Evolutionary conservation across 2,888 invertebrate genomes (phyloP).

Genomic region (Keiferia lycopersicella): DNA sequence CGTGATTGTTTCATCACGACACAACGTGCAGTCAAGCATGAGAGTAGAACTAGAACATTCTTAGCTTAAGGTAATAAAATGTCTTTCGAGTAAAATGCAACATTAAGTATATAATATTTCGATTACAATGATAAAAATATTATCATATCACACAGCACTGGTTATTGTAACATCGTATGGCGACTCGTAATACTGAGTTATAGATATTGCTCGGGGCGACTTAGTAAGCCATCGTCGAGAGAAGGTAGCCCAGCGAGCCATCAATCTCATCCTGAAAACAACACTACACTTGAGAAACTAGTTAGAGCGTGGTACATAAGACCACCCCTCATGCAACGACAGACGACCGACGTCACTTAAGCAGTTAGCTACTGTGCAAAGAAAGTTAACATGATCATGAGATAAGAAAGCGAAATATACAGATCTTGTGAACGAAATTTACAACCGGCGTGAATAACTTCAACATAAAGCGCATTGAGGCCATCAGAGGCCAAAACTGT

Average conservation of each 20-base stretch:
- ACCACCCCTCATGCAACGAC: slow-evolving; percentile 61
- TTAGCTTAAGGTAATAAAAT: slow-evolving; percentile 48
- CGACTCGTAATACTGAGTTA: slow-evolving; percentile 61
- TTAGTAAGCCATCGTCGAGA: slow-evolving; percentile 84
- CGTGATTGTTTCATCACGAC: slow-evolving; percentile 44
- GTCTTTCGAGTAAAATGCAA: slow-evolving; percentile 60
- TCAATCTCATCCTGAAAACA: slow-evolving; percentile 85
- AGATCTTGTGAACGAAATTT: slow-evolving; percentile 69
- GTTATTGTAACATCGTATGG: slow-evolving; percentile 47
- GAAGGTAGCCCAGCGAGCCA: slow-evolving; percentile 84
- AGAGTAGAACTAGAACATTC: slow-evolving; percentile 40
- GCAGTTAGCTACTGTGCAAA: slow-evolving; percentile 74
- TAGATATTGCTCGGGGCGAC: slow-evolving; percentile 47
- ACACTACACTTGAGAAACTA: slow-evolving; percentile 65
- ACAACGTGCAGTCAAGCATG: slow-evolving; percentile 59
- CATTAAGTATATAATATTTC: slow-evolving; percentile 42
- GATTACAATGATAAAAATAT: slow-evolving; percentile 37
- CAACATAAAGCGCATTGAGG: slow-evolving; percentile 39
- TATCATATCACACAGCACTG: slow-evolving; percentile 49
- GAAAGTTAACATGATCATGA: slow-evolving; percentile 64
- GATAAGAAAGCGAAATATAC: slow-evolving; percentile 73
- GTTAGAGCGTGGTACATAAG: slow-evolving; percentile 43
- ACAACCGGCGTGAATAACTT: slow-evolving; percentile 53
- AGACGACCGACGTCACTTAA: slow-evolving; percentile 39
- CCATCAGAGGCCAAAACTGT: slow-evolving; percentile 42